Base-by-base conservation (phyloP, 2,888 invertebrate species). In the Bellardia bayeri region DNA sequence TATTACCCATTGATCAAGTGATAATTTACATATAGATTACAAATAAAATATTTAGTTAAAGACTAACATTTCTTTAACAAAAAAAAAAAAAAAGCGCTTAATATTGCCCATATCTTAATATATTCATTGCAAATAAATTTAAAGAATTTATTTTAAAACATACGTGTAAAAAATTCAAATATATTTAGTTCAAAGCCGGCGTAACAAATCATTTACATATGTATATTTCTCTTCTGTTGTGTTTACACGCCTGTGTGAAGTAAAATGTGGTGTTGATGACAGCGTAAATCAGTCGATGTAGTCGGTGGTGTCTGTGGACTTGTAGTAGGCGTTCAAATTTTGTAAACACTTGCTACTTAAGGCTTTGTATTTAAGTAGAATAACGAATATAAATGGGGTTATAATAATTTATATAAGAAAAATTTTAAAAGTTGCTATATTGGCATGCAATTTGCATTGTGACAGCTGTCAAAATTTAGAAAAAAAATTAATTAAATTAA, bases 151-250 rank as follows among this genome's bases (percentile, higher is more conserved):
- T 13, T 49, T 6, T 14, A 33, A 30, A 68, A 30, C 49, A 68
- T 33, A 68, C 68, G 68, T 68, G 68, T 51, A n/a, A 3, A 49
- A 49, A 51, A 49, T 68, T 49, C 8, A 30, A 68, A 33, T 51
- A 51, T 51, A 8, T 49, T 13, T 30, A 45, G 23, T 45, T 45
- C 9, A 7, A 45, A 13, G 45, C 45, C 42, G 5, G 7, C 5
- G 45, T 6, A 37, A 4, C 5, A 6, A 4, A 37, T 6, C 5
- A 37, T 37, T 37, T 11, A 45, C 13, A 45, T 45, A 45, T 45
- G 45, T 45, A 45, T 13, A 3, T 51, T n/a, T 51, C n/a, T 2
- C 4, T 14, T 49, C 9, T 51, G 49, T 23, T 68, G 30, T 14
- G 30, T 30, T 33, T 49, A 30, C 68, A 49, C 30, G 14, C 8